Conservation (phyloP, 2,113 vertebrate species). For the Anolis sagrei region DNA sequence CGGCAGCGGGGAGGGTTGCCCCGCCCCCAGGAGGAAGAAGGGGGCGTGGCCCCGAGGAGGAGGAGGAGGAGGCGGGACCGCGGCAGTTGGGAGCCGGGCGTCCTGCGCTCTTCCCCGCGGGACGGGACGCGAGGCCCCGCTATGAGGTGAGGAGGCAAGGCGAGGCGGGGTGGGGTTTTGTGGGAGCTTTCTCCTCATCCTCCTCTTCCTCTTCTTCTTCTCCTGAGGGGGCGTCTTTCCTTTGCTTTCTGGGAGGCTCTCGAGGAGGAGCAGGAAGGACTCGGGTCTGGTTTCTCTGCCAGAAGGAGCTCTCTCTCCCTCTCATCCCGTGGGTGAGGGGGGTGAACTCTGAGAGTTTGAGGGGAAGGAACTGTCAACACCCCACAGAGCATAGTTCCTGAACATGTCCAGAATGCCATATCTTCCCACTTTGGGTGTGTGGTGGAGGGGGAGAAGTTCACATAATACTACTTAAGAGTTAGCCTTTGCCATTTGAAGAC, state of each 20-base stretch:
- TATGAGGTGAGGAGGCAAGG: conserved; percentile 9
- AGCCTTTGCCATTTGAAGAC: too few species aligned
- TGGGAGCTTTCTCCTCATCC: too few species aligned
- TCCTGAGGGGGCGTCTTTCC: not conserved
- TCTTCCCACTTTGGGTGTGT: too few species aligned
- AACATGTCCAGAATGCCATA: not conserved
- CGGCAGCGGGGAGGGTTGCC: not conserved
- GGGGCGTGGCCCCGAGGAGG: not conserved
- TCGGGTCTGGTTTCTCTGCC: too few species aligned
- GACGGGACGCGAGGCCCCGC: not conserved
- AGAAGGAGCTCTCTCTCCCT: too few species aligned
- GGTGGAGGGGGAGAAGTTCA: too few species aligned
- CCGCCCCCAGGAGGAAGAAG: not conserved
- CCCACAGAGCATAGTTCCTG: not conserved
- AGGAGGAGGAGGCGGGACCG: not conserved
- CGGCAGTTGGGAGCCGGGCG: not conserved
- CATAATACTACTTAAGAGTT: too few species aligned
- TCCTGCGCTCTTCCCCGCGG: not conserved
- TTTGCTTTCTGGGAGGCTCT: not conserved
- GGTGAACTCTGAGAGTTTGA: not conserved
- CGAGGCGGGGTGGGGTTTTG: too few species aligned
- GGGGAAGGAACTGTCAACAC: not conserved
- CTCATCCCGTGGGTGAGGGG: fast-evolving
- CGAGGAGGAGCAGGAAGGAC: too few species aligned
- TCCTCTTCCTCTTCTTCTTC: too few species aligned